Percentiles rank a stretch among this genome's conserved stretches.
phyloP scores from a whole-genome alignment of 2,113 vertebrate species.

The Antennarius striatus region DNA sequence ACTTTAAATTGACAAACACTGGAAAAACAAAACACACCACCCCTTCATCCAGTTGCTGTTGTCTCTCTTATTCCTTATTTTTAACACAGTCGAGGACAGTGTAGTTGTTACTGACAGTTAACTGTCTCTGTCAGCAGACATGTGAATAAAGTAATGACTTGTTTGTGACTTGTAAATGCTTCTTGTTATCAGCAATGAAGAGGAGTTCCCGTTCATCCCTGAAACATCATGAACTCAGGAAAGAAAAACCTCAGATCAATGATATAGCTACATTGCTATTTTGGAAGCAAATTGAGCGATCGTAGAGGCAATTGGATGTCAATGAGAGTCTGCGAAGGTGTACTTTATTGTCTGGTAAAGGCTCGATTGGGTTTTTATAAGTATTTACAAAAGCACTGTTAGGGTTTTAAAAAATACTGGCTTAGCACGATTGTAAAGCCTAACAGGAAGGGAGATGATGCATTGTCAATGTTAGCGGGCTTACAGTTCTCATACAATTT shows the following conservation, averaged over 20 bases:
- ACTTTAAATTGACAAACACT: no score
- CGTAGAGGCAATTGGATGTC: constrained; percentile 5
- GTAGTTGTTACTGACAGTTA: no score
- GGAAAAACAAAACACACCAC: no score
- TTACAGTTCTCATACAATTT: constrained; percentile 17
- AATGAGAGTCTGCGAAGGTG: neutral
- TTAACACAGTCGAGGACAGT: no score
- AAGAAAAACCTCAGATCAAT: constrained; percentile 17
- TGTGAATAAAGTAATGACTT: neutral
- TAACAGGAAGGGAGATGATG: neutral
- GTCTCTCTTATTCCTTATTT: no score
- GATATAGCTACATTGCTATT: neutral
- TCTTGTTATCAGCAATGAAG: neutral
- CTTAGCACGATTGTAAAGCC: constrained; percentile 1
- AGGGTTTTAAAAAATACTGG: neutral
- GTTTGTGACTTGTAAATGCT: neutral
- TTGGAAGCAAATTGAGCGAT: constrained; percentile 6
- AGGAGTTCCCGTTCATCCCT: neutral
- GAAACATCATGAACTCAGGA: constrained; percentile 1
- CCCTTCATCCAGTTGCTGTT: no score
- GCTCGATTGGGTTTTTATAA: no score
- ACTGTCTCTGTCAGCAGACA: no score
- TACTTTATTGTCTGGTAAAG: neutral
- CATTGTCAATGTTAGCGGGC: constrained; percentile 16
- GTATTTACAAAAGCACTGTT: constrained; percentile 3